Base-by-base conservation (phyloP, 2,113 vertebrate species). In the Corythornis madagascariensis region DNA sequence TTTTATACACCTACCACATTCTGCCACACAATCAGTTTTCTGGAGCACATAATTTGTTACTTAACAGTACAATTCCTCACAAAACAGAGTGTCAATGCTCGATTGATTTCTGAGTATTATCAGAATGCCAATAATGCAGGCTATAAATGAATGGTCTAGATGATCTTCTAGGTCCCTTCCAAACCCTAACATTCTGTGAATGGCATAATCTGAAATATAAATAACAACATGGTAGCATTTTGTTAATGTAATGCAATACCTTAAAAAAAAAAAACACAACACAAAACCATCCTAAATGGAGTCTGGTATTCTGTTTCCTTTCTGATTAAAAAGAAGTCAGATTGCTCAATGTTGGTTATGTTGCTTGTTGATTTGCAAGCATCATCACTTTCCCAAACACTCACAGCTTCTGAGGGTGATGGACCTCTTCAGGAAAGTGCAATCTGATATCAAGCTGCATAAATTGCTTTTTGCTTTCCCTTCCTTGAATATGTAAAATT, bases 311-410 rank as follows among this genome's bases (percentile, higher is more conserved):
- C 78, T 76, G 11, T 90, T 95, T 86, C 59, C 10, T 88, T 90
- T 93, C 45, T 38, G 48, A 85, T 74, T 88, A 82, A 64, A 92
- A 91, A 81, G 9, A 78, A 89, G 84, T 47, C 69, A 69, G 31
- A 65, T 89, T 78, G 11, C 50, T 89, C 24, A 66, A 52, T 73
- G 69, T 48, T 90, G 56, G 50, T 92, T 89, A 53, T 87, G 28
- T 66, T 81, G 47, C 69, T 77, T 72, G 55, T 81, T 96, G 90
- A 96, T 96, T 94, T 96, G 93, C 84, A 97, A 93, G 79, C 88
- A 94, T 88, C 59, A 48, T 86, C 91, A 91, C 79, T 59, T 93
- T 91, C 71, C 73, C 73, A 86, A 94, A 61, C 77, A 81, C 91
- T 93, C 88, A 66, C 71, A 75, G 88, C 35, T 92, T 97, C 95